Percentiles rank a stretch among this genome's conserved stretches.
Evolutionary conservation across 1,140 invertebrate genomes (phyloP).

Genomic region (Melanaphis sacchari): DNA sequence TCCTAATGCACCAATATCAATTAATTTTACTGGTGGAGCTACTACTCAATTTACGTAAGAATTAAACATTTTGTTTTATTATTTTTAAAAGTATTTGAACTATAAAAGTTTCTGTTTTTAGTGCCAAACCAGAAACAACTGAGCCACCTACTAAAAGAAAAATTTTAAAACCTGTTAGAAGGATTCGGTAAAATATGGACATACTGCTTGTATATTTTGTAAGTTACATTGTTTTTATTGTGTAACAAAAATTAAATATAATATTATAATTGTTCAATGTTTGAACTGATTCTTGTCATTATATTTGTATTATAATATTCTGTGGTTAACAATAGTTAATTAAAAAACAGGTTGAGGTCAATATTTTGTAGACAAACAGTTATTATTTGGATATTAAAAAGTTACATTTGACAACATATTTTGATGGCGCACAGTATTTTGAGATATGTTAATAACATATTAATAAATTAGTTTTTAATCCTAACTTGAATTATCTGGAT

Average conservation of each 20-base stretch:
- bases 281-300: conserved; percentile 13
- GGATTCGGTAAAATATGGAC: conserved; percentile 40
- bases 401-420: not conserved
- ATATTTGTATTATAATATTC: not conserved
- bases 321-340: not conserved
- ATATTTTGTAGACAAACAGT: not conserved
- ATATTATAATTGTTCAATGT: conserved; percentile 11
- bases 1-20: conserved; percentile 43
- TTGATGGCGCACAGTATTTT: not conserved
- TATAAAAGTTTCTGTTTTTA: not conserved
- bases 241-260: not conserved
- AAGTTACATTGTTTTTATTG: conserved; percentile 32
- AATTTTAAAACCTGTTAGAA: conserved; percentile 53
- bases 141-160: conserved; percentile 49
- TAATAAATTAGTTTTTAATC: not conserved
- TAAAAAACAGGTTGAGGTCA: not conserved
- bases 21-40: conserved; percentile 52
- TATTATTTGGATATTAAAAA: not conserved
- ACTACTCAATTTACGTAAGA: conserved; percentile 55
- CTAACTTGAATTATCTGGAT: not conserved
- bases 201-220: conserved; percentile 45
- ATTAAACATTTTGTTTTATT: not conserved
- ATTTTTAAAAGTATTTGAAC: not conserved
- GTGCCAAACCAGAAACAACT: conserved; percentile 40
- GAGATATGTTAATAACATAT: not conserved